Evolutionary conservation across 1,140 invertebrate genomes (phyloP), one percentile per base, ranked within the genome.

Genomic region (Cydia fagiglandana): DNA sequence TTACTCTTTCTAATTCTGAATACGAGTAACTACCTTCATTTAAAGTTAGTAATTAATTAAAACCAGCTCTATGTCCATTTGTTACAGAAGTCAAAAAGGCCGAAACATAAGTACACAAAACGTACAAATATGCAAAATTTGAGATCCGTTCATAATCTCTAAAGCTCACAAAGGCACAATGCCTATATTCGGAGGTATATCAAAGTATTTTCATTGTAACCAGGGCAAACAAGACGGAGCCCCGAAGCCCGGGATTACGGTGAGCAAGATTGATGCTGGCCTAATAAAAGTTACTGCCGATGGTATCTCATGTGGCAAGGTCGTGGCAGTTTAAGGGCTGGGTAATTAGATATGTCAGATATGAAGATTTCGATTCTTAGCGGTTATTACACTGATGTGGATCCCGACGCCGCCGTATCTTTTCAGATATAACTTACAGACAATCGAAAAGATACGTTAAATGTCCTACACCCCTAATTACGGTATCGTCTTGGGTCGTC

Each of bases 271-370:
- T 61, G 56, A 61, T 61, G 56, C n/a, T n/a, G 20, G 56, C 15
- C 17, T 61, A 61, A 61, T 61, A 61, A 61, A 61, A 61, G 56
- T 61, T 61, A 61, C 56, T 61, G 56, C 9, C 56, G 56, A 61
- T 61, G 56, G 56, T 10, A 61, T 61, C 56, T 61, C 56, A 61
- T 61, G 17, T 61, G 56, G 56, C 56, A 61, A 17, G 56, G 7
- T 24, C n/a, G 56, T 20, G 56, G 53, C 53, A 56, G 50, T 53
- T 24, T 20, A 61, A 20, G 15, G 56, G 17, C 56, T 2, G 20
- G 9, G 20, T 61, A 61, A 61, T 61, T 61, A 61, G 7, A 61
- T 24, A 10, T 61, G 56, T 24, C 56, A 61, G 56, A 61, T 24
- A 12, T 47, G 12, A 15, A 41, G n/a, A n/a, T 61, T 12, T 61